Percentiles rank a stretch among this genome's conserved stretches.
phyloP scores from a whole-genome alignment of 2,888 invertebrate genomes.

The Aphodius granarius region DNA sequence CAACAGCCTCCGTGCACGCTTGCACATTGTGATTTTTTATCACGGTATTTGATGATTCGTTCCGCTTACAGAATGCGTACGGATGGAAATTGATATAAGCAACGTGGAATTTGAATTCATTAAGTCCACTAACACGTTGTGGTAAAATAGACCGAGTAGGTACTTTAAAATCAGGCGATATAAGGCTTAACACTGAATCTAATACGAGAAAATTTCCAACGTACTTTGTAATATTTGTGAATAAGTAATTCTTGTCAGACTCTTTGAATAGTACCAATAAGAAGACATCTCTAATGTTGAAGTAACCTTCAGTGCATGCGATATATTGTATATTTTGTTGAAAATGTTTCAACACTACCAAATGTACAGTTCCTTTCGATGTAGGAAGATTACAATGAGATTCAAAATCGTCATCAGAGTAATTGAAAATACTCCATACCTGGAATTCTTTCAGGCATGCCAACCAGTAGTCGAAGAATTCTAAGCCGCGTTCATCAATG shows the following conservation, averaged over 20 bases:
- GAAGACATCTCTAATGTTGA: not conserved
- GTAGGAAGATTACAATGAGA: not conserved
- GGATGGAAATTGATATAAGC: constrained; percentile 32
- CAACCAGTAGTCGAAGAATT: not conserved
- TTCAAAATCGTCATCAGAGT: not conserved
- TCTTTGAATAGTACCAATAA: not conserved
- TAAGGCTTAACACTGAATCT: not conserved
- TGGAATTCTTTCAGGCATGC: not conserved
- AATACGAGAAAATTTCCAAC: not conserved
- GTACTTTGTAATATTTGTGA: not conserved
- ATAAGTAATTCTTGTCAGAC: not conserved
- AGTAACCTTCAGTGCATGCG: not conserved
- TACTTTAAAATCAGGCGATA: not conserved
- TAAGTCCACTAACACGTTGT: not conserved
- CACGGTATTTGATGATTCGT: not conserved
- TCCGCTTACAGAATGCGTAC: constrained; percentile 27
- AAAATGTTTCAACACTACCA: not conserved
- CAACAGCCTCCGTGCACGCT: constrained; percentile 27
- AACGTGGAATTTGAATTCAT: constrained; percentile 20
- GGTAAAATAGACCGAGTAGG: not conserved
- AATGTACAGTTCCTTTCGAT: not conserved
- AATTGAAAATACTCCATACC: not conserved
- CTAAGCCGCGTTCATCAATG: not conserved
- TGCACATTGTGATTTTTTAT: constrained; percentile 8
- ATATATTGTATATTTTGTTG: not conserved